Conservation (phyloP, 2,888 invertebrate genomes). For the Xestoiulus laeticollis region DNA sequence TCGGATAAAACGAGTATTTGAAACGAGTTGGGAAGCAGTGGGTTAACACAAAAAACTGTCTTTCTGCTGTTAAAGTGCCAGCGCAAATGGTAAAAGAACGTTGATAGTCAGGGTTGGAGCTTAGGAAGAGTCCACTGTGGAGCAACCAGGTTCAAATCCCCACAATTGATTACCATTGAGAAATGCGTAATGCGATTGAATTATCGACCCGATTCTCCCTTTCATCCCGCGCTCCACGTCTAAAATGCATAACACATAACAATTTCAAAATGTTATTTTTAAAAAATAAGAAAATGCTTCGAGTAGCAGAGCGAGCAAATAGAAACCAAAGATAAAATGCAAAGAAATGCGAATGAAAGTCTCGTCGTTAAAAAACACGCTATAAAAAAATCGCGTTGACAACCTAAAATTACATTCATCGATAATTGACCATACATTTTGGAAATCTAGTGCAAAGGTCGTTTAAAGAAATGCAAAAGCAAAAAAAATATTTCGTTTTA, state of each 20-base stretch:
- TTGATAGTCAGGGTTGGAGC: slow-evolving; percentile 3
- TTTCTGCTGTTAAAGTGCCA: neutral
- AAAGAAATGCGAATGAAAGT: neutral
- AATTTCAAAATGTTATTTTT: neutral
- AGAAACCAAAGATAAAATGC: neutral
- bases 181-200: slow-evolving; percentile 27
- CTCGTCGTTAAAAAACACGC: neutral
- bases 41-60: neutral
- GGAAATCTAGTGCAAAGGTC: too few relatives aligned
- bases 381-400: neutral
- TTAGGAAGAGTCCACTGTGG: neutral
- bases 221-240: neutral
- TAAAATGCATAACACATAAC: neutral
- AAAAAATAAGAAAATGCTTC: neutral
- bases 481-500: too few relatives aligned
- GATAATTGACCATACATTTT: neutral
- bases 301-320: neutral
- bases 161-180: slow-evolving; percentile 31
- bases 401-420: slow-evolving; percentile 4
- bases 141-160: neutral
- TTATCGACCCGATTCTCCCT: neutral
- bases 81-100: neutral
- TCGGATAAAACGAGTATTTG: neutral
- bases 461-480: too few relatives aligned
- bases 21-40: neutral